Evolutionary conservation across 1,140 invertebrate genomes (phyloP).

Genomic region (Neoseiulus cucumeris): DNA sequence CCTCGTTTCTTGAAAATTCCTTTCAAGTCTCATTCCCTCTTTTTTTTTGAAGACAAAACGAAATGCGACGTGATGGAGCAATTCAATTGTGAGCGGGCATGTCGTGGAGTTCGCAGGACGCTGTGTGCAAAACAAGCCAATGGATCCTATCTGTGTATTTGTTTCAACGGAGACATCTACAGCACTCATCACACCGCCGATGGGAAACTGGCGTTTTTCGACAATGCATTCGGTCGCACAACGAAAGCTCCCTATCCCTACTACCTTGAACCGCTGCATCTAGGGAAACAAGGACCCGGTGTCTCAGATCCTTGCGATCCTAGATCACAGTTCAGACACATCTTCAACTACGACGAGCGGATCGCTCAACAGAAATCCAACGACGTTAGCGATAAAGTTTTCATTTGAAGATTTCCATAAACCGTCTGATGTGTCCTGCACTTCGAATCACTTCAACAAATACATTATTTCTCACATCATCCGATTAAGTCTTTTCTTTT

Average conservation of each 20-base stretch:
- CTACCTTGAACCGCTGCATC: slow-evolving; percentile 4
- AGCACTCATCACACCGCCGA: neutral
- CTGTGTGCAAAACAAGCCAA: neutral
- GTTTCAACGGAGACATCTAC: neutral
- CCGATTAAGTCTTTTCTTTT: too few species aligned
- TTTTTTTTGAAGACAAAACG: too few species aligned
- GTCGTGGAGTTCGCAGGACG: neutral
- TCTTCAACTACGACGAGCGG: slow-evolving; percentile 2
- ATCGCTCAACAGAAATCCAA: too few species aligned
- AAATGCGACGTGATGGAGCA: neutral
- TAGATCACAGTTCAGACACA: neutral
- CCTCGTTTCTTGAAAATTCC: too few species aligned
- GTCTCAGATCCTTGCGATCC: neutral
- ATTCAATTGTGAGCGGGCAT: neutral
- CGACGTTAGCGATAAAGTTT: neutral
- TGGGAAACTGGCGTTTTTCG: neutral
- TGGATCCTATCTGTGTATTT: neutral
- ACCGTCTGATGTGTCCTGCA: too few species aligned
- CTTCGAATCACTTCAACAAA: too few species aligned
- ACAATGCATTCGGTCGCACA: neutral
- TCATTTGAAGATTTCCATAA: too few species aligned
- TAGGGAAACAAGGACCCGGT: neutral
- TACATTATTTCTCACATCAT: too few species aligned
- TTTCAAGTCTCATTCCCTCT: neutral
- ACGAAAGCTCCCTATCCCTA: too few species aligned